phyloP scores from a whole-genome alignment of 2,113 vertebrate species.

The Balaenoptera acutorostrata region DNA sequence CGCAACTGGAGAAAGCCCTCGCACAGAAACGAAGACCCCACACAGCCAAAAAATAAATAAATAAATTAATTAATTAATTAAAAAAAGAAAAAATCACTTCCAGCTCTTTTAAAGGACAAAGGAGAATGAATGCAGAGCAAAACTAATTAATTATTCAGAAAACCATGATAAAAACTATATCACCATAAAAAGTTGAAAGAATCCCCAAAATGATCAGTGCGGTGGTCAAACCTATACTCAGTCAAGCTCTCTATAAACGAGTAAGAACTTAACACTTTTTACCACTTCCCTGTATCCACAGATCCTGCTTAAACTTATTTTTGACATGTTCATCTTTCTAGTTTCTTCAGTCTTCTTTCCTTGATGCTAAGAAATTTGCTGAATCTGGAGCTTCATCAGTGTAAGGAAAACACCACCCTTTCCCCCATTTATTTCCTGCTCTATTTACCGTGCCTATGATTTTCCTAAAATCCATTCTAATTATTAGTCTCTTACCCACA shows the following conservation, averaged over 20 bases:
- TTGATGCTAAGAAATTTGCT: not conserved
- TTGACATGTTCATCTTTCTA: not conserved
- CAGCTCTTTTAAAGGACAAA: constrained; percentile 8
- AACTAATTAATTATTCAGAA: not conserved
- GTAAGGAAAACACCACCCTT: not conserved
- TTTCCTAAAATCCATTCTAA: not conserved
- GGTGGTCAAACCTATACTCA: not conserved
- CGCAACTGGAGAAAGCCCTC: too few relatives aligned
- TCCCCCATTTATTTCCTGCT: not conserved
- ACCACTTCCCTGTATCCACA: not conserved
- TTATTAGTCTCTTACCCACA: not conserved
- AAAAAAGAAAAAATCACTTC: not conserved
- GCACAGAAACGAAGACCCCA: too few relatives aligned
- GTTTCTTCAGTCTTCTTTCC: not conserved
- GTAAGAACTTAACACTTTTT: not conserved
- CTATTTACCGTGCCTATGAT: not conserved
- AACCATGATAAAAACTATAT: not conserved
- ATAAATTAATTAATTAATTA: too few relatives aligned
- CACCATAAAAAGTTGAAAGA: not conserved
- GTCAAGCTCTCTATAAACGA: not conserved
- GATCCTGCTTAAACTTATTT: not conserved
- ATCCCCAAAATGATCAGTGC: not conserved
- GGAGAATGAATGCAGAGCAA: not conserved
- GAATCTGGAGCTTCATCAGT: not conserved
- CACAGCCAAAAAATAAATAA: too few relatives aligned